Evolutionary conservation across 2,113 vertebrate genomes (phyloP).

Genomic region (Morone chrysops): DNA sequence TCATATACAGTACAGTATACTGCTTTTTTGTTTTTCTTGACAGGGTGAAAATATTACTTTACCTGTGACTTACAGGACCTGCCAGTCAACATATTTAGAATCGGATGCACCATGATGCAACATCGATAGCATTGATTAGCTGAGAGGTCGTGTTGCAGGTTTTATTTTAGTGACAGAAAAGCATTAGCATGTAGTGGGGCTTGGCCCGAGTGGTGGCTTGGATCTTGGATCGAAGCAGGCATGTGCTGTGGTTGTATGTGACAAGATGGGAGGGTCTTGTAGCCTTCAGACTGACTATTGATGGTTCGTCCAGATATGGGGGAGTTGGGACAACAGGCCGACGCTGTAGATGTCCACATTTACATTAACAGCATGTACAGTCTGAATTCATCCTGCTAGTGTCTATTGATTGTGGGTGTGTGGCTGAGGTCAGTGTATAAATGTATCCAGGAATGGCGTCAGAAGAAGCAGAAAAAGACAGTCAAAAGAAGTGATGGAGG

Average conservation of each 20-base stretch:
- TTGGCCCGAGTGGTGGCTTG: not conserved
- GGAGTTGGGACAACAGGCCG: slow-evolving; percentile 10
- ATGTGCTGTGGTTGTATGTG: slow-evolving; percentile 40
- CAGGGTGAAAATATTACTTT: slow-evolving; percentile 4
- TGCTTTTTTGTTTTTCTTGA: not conserved
- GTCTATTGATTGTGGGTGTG: slow-evolving; percentile 46
- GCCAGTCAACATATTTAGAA: slow-evolving; percentile 67
- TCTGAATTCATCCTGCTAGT: slow-evolving; percentile 30
- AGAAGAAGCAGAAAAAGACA: not conserved
- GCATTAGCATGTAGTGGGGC: slow-evolving; percentile 77
- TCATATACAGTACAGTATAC: slow-evolving; percentile 3
- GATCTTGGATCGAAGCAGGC: slow-evolving; percentile 28
- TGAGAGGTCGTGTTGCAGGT: slow-evolving; percentile 82
- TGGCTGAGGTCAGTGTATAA: slow-evolving; percentile 13
- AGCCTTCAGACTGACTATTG: slow-evolving; percentile 12
- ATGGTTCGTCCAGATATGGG: slow-evolving; percentile 17
- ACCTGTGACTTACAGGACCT: slow-evolving; percentile 35
- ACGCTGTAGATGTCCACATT: slow-evolving; percentile 28
- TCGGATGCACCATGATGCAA: slow-evolving; percentile 41
- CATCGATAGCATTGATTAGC: slow-evolving; percentile 85
- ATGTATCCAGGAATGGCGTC: slow-evolving; percentile 13
- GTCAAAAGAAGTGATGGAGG: not conserved
- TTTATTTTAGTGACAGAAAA: slow-evolving; percentile 87
- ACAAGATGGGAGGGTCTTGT: slow-evolving; percentile 34
- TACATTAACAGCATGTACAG: slow-evolving; percentile 43